Base-by-base conservation (phyloP, 2,113 vertebrate genomes). In the Vidua macroura region DNA sequence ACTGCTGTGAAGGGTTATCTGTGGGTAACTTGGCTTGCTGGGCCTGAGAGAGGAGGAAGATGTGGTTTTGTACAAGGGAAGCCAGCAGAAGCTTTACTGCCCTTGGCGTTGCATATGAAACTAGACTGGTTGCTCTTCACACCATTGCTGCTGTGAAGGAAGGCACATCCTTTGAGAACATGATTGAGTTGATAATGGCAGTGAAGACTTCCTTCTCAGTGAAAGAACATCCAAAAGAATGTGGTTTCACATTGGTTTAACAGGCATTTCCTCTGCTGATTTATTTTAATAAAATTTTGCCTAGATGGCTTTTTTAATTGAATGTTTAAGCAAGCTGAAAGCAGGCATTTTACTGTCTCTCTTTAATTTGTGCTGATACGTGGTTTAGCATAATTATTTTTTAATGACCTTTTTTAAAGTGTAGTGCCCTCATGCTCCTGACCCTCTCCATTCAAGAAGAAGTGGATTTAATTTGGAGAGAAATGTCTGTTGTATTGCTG, bases 361-460 rank as follows among this genome's bases (percentile, higher is more conserved):
- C 64, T 92, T 86, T 94, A 81, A 92, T 92, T 95, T 93, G 64
- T 86, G 64, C 89, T 86, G 81, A 84, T 89, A 92, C 1, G 0
- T 92, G 60, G 62, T 75, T 94, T 84, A 78, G 44, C 56, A 75
- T 94, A 93, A 92, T 92, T 80, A 90, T 95, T 96, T 96, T 93
- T 89, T 90, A 86, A 91, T 89, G 64, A 28, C 41, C 30, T 44
- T 67, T 90, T 83, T 23, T 43, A 88, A 93, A 94, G 48, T 53
- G 19, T 44, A 13, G 39, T 92, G 73, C 84, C 66, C 77, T 95
- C 56, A 39, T 74, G 59, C 33, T 73, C 41, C 51, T 95, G 94
- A 92, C 89, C 79, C 56, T 88, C 7, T n/a, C 91, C 22, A 53
- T 81, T 86, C 64, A 78, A 82, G 48, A 66, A 88, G 63, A 72